Evolutionary conservation across 2,113 vertebrate genomes (phyloP).

Genomic region (Rhinichthys klamathensis): DNA sequence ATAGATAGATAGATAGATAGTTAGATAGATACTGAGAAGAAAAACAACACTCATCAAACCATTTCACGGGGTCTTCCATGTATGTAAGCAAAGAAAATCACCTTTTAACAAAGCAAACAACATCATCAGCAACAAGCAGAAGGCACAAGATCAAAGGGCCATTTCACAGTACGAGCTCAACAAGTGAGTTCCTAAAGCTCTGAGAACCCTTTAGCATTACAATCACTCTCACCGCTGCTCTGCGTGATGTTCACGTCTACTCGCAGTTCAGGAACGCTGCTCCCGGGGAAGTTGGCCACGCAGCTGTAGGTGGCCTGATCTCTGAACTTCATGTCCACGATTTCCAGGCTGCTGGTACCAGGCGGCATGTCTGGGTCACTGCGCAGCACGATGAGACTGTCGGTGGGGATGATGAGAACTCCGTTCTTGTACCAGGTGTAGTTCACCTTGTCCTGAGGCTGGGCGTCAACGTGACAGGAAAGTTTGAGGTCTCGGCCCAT

Average conservation of each 20-base stretch:
- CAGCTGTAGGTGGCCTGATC: slow-evolving; percentile 96
- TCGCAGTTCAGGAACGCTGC: slow-evolving; percentile 86
- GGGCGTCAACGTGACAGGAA: slow-evolving; percentile 96
- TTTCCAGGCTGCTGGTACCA: slow-evolving; percentile 94
- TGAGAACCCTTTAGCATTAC: not conserved
- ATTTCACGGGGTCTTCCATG: slow-evolving; percentile 1
- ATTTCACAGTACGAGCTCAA: not conserved
- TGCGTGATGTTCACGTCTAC: slow-evolving; percentile 97
- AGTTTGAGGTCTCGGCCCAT: slow-evolving; percentile 97
- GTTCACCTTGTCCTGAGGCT: slow-evolving; percentile 95
- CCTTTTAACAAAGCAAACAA: not conserved
- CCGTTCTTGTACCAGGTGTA: slow-evolving; percentile 98
- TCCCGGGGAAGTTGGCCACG: slow-evolving; percentile 87
- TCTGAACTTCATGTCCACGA: slow-evolving; percentile 94
- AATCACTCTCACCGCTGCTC: slow-evolving; percentile 85
- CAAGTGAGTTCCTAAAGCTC: not conserved
- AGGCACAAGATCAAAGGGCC: not conserved
- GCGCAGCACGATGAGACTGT: slow-evolving; percentile 87
- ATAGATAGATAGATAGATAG: not conserved
- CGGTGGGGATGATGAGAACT: slow-evolving; percentile 82
- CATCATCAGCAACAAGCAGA: slow-evolving; percentile 7
- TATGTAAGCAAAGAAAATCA: not conserved
- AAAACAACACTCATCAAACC: not conserved
- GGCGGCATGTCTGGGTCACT: slow-evolving; percentile 93
- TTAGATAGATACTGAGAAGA: not conserved